Conservation (phyloP, 1,140 invertebrate species). For the Macrosteles quadrilineatus region DNA sequence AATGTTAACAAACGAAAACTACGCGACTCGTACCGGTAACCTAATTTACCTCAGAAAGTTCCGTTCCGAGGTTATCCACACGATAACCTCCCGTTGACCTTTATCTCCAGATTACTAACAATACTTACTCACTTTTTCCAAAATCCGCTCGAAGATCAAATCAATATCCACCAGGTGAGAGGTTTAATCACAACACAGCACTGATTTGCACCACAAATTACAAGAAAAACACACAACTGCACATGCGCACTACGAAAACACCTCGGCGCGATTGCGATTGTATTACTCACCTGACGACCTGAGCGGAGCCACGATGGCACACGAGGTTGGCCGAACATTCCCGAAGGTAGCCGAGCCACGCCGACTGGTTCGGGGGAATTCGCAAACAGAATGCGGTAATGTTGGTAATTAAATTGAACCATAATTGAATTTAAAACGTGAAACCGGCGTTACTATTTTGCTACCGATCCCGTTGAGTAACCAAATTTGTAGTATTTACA, state of each 20-base stretch:
- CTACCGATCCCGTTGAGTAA: too few relatives aligned
- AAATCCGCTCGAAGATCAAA: too few relatives aligned
- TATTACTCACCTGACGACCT: constrained; percentile 18
- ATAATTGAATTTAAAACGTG: too few relatives aligned
- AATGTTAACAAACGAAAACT: too few relatives aligned
- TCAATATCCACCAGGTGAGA: neutral
- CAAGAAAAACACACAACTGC: neutral
- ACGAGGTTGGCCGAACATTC: constrained; percentile 10
- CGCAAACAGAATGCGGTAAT: neutral
- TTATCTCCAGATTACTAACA: too few relatives aligned
- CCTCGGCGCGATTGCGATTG: neutral
- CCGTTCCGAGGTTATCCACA: too few relatives aligned
- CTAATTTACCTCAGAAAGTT: too few relatives aligned
- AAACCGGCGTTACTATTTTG: too few relatives aligned
- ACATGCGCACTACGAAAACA: constrained; percentile 1
- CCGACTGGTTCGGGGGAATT: constrained; percentile 5
- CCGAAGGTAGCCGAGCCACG: neutral
- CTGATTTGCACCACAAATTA: neutral
- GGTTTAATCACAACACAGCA: neutral
- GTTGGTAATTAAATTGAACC: neutral
- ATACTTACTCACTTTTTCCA: too few relatives aligned
- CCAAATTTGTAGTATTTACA: too few relatives aligned
- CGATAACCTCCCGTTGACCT: too few relatives aligned
- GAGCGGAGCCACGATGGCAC: constrained; percentile 19
- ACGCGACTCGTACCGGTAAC: too few relatives aligned